Evolutionary conservation across 2,888 invertebrate genomes (phyloP).

Genomic region (Mythimna albipuncta): DNA sequence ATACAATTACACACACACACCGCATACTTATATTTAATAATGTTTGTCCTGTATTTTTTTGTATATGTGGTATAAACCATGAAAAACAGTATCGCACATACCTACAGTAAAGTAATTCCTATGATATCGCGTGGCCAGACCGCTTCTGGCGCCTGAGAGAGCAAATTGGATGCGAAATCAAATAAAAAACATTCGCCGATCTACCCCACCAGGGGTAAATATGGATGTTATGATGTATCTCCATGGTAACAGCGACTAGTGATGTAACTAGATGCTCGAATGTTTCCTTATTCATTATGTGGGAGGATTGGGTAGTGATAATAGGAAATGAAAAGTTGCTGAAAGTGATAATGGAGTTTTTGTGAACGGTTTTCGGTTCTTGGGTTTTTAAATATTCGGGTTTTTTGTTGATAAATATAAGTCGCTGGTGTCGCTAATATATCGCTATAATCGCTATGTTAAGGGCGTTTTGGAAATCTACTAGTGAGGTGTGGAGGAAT

Average conservation of each 20-base stretch:
- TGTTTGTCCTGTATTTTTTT: too few species aligned
- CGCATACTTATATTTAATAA: too few species aligned
- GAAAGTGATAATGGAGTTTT: conserved; percentile 30
- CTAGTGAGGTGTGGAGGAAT: neutral
- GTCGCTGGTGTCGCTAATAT: too few species aligned
- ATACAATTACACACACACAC: neutral
- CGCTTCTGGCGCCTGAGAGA: conserved; percentile 80
- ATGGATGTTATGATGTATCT: conserved; percentile 64
- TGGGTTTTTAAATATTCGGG: neutral
- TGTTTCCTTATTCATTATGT: conserved; percentile 45
- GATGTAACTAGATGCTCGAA: conserved; percentile 17
- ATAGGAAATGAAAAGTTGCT: conserved; percentile 34
- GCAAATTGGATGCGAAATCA: conserved; percentile 88
- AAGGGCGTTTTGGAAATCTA: neutral
- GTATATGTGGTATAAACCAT: neutral
- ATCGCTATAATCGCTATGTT: too few species aligned
- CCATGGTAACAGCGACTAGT: conserved; percentile 46
- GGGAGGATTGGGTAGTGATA: conserved; percentile 26
- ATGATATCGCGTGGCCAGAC: conserved; percentile 71
- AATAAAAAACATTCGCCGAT: conserved; percentile 85
- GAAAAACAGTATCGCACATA: conserved; percentile 33
- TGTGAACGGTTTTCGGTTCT: neutral
- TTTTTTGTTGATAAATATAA: neutral
- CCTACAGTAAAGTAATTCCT: conserved; percentile 56
- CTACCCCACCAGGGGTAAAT: conserved; percentile 70